phyloP scores from a whole-genome alignment of 2,888 invertebrate genomes.

The Mimumesa dahlbomi region DNA sequence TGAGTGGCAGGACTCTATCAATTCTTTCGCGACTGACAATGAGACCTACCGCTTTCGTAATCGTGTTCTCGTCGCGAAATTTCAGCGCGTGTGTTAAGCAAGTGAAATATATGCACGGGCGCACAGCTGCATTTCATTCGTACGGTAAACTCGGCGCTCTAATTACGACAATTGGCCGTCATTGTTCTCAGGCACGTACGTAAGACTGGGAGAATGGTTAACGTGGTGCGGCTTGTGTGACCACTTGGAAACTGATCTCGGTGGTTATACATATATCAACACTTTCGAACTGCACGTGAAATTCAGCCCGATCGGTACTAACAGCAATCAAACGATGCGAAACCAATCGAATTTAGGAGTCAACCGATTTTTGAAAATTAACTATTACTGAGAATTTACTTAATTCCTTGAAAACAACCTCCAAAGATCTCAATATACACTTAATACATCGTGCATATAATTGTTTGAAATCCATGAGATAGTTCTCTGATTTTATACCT shows the following conservation, averaged over 20 bases:
- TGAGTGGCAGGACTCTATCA: no score
- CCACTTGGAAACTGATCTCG: slow-evolving; percentile 34
- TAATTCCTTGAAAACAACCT: no score
- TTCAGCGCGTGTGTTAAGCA: no score
- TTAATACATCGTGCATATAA: no score
- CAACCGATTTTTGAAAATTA: not conserved
- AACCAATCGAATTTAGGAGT: slow-evolving; percentile 10
- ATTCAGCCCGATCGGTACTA: slow-evolving; percentile 46
- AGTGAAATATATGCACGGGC: slow-evolving; percentile 7
- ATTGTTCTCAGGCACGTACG: slow-evolving; percentile 59
- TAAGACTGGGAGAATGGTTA: slow-evolving; percentile 52
- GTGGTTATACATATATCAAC: slow-evolving; percentile 3
- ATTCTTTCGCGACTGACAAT: no score
- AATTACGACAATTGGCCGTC: slow-evolving; percentile 72
- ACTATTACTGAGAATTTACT: no score
- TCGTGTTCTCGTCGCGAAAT: no score
- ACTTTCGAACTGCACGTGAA: slow-evolving; percentile 44
- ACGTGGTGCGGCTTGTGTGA: slow-evolving; percentile 25
- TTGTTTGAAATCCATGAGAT: no score
- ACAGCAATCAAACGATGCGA: slow-evolving; percentile 7
- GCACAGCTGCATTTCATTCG: slow-evolving; percentile 66
- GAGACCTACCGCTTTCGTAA: no score
- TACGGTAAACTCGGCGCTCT: slow-evolving; percentile 63
- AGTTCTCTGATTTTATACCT: no score
- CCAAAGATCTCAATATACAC: no score